A percentile compares a stretch with the other conserved stretches of the same genome.
Evolutionary conservation across 2,888 invertebrate species (phyloP).

Genomic region (Ectemnius continuus): DNA sequence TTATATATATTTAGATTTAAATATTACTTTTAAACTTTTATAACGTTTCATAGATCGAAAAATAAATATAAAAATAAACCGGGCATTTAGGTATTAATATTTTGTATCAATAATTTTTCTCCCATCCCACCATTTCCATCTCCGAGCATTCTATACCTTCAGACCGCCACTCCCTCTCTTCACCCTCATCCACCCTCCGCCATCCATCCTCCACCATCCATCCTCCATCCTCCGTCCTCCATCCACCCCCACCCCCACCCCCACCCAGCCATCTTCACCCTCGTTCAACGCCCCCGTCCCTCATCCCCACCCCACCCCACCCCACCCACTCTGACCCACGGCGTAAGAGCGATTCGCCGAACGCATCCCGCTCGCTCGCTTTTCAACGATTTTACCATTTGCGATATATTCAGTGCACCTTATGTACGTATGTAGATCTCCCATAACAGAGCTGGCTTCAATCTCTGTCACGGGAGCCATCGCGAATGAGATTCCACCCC

Average conservation of each 20-base stretch:
- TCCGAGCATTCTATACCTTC: slow-evolving; percentile 14
- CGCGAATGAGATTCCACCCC: background rate
- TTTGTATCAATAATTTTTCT: slow-evolving; percentile 76
- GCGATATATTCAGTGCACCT: background rate
- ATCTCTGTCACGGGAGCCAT: background rate
- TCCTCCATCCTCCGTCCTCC: slow-evolving; percentile 1
- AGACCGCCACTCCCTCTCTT: background rate
- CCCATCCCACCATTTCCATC: slow-evolving; percentile 32
- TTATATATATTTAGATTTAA: slow-evolving; percentile 71
- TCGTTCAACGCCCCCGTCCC: slow-evolving; percentile 49
- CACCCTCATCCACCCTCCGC: slow-evolving; percentile 28
- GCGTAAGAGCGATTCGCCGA: slow-evolving; percentile 43
- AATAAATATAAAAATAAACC: slow-evolving; percentile 79
- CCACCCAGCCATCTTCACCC: slow-evolving; percentile 16
- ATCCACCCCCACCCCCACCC: background rate
- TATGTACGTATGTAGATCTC: no score
- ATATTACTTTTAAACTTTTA: slow-evolving; percentile 77
- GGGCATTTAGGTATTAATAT: slow-evolving; percentile 79
- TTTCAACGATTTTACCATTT: background rate
- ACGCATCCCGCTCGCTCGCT: slow-evolving; percentile 17
- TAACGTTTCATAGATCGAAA: slow-evolving; percentile 77
- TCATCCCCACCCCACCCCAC: slow-evolving; percentile 16
- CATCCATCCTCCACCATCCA: slow-evolving; percentile 31
- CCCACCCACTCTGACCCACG: slow-evolving; percentile 16
- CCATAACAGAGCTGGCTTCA: no score